A percentile compares a stretch with the other conserved stretches of the same genome.
Conservation (phyloP, 2,888 invertebrate genomes). For the Drosophila suboccidentalis region DNA sequence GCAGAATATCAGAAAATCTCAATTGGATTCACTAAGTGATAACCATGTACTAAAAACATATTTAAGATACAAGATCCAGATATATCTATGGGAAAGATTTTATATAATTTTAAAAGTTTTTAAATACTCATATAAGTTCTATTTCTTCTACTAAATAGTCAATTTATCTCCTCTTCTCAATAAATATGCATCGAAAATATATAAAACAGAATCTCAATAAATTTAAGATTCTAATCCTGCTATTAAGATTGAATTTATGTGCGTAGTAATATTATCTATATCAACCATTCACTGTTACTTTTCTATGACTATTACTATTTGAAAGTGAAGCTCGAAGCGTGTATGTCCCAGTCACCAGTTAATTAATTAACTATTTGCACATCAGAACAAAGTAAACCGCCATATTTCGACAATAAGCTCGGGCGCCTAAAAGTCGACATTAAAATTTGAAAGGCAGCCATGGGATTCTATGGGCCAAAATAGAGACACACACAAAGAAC, state of each 20-base stretch:
- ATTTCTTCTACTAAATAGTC: too few species aligned
- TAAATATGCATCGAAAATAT: too few species aligned
- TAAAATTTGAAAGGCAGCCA: slow-evolving; percentile 46
- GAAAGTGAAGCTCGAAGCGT: neutral
- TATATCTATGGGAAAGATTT: neutral
- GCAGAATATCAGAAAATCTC: neutral
- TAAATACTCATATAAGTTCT: too few species aligned
- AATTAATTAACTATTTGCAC: slow-evolving; percentile 60
- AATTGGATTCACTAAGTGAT: neutral
- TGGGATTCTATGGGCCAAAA: slow-evolving; percentile 16
- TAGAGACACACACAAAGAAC: neutral
- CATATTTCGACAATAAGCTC: slow-evolving; percentile 1
- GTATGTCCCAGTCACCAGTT: slow-evolving; percentile 20
- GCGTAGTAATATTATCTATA: neutral
- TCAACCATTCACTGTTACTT: neutral
- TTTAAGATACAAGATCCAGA: neutral
- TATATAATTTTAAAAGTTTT: too few species aligned
- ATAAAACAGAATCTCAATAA: too few species aligned
- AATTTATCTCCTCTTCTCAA: too few species aligned
- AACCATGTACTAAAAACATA: neutral
- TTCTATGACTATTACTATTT: too few species aligned
- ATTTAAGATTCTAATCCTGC: neutral
- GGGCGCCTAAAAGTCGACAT: slow-evolving; percentile 65
- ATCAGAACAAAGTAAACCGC: neutral
- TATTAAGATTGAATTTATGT: too few species aligned